Evolutionary conservation across 1,140 invertebrate species (phyloP).

Genomic region (Mizuhopecten yessoensis): DNA sequence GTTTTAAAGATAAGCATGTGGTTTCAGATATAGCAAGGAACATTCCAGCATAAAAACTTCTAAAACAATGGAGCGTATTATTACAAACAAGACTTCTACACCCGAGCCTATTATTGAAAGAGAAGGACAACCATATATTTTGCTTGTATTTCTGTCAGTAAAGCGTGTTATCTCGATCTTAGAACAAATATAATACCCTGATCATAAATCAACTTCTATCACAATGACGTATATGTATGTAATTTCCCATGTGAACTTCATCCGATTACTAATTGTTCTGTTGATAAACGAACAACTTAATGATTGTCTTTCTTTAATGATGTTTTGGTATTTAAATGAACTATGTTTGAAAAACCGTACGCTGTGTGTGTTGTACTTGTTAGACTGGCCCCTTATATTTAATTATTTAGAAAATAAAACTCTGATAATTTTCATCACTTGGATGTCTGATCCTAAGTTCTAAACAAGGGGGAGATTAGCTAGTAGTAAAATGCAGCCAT

Average conservation of each 20-base stretch:
- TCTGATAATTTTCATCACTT: too few species aligned
- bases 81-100: background rate
- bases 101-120: background rate
- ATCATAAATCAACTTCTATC: background rate
- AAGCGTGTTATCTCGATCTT: background rate
- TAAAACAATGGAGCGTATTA: background rate
- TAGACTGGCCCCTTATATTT: too few species aligned
- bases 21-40: constrained; percentile 11
- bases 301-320: background rate
- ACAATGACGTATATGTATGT: background rate
- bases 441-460: too few species aligned
- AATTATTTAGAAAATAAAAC: too few species aligned
- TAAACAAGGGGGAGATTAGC: too few species aligned
- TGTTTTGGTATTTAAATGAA: too few species aligned
- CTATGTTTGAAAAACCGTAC: background rate
- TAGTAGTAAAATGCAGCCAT: too few species aligned
- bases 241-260: constrained; percentile 1
- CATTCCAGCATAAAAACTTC: background rate
- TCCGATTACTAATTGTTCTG: background rate
- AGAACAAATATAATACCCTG: background rate
- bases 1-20: background rate
- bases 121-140: constrained; percentile 17
- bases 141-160: background rate
- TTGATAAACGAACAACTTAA: background rate
- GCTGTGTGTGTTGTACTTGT: too few species aligned